Evolutionary conservation across 1,140 invertebrate species (phyloP), one percentile per base, ranked within the genome.

Genomic region (Drosophila persimilis): DNA sequence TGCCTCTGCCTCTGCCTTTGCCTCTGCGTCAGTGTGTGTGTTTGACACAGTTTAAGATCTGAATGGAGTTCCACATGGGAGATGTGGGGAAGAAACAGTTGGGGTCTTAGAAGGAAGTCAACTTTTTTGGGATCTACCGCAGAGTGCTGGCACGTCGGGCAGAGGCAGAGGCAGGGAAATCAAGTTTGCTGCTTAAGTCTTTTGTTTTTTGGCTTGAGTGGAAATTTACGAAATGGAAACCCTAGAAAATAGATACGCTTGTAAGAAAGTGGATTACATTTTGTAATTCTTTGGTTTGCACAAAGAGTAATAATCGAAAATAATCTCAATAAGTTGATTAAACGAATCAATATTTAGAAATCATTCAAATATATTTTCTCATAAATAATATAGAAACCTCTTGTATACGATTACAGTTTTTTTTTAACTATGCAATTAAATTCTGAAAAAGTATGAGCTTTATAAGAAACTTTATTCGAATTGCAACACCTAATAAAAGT

Each of bases 171-270:
- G 24, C 43, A 60, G 35, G 8, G 26, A 55, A 63, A 53, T 73
- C 77, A 71, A 85, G 81, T 85, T 85, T 59, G 81, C 78, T 81
- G 81, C 73, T 60, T 85, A 85, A 85, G 81, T 85, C 83, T 75
- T 85, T 85, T 51, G 81, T 69, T 71, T 77, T 61, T 47, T 57
- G 2, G 3, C n/a, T 7, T 15, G 7, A 4, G 7, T n/a, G 22
- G 22, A 44, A 15, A 7, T 13, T 24, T 11, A 11, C 7, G 20
- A 9, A 20, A 20, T 31, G 15, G 1, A 51, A 35, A 35, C 7
- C 7, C 22, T 0, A 0, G n/a, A 1, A 3, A 1, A 20, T n/a
- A 20, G 5, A 1, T 20, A 15, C 3, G 3, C 0, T 31, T 8
- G 29, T n/a, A 20, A 11, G 1, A 47, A 20, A 17, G n/a, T 5